Percentiles rank a stretch among this genome's conserved stretches.
phyloP scores from a whole-genome alignment of 2,797 vertebrate genomes.

The Meriones psammophilus region DNA sequence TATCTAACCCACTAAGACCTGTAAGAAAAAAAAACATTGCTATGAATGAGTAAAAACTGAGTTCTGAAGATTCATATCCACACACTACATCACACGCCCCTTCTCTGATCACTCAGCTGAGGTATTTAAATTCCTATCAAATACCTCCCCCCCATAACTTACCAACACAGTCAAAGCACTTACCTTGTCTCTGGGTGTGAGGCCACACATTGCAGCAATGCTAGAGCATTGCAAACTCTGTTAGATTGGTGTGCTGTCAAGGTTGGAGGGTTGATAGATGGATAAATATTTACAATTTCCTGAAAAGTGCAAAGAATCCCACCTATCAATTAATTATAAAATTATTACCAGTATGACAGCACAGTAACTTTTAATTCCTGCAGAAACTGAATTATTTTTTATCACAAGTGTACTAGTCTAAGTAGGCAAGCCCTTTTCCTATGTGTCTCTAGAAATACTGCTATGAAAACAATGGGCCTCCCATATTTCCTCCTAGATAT shows the following conservation, averaged over 20 bases:
- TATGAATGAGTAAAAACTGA: background rate
- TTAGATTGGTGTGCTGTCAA: conserved; percentile 99
- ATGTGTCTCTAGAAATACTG: conserved; percentile 49
- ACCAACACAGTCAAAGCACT: conserved; percentile 42
- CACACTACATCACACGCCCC: background rate
- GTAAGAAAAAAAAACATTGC: background rate
- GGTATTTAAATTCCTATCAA: background rate
- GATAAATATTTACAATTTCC: conserved; percentile 99
- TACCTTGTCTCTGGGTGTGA: conserved; percentile 98
- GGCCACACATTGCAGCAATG: conserved; percentile 98
- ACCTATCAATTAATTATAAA: conserved; percentile 58
- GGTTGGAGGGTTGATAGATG: conserved; percentile 98
- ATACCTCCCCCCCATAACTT: background rate
- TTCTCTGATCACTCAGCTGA: conserved; percentile 9
- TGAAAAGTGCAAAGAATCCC: conserved; percentile 80
- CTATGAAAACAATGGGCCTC: conserved; percentile 10
- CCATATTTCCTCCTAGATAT: conserved; percentile 6
- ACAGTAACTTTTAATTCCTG: background rate
- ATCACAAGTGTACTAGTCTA: conserved; percentile 20
- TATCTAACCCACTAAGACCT: background rate
- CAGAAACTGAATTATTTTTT: conserved; percentile 54
- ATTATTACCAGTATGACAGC: background rate
- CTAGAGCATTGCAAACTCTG: conserved; percentile 98
- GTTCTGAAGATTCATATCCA: background rate
- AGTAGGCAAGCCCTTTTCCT: conserved; percentile 29